A percentile compares a stretch with the other conserved stretches of the same genome.
These are phyloP conservation scores for Nyctalus aviator DNA, from an alignment of 2,797 vertebrate species.

Conservation along the genomic window DNA sequence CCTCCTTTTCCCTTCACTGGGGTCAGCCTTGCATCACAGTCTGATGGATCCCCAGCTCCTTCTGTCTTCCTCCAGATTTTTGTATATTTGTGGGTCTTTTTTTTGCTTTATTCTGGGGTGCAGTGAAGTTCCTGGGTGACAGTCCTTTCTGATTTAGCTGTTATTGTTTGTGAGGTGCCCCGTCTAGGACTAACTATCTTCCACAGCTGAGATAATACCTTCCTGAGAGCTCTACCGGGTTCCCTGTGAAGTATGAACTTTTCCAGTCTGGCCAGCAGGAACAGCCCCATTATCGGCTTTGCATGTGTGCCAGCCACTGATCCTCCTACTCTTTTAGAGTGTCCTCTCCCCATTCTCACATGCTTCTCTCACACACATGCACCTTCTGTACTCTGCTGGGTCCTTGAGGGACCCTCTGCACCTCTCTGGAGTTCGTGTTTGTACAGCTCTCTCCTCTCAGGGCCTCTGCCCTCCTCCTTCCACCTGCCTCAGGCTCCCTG, in stretches of 20 bases:
- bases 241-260: not conserved
- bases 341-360: not conserved
- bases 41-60: not conserved
- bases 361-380: not conserved
- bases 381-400: not conserved
- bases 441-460: not conserved
- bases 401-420: fast-evolving
- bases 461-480: not conserved
- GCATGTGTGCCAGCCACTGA: not conserved
- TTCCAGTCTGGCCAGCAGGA: not conserved
- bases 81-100: not conserved
- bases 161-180: too few species aligned
- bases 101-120: not conserved
- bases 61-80: not conserved
- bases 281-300: not conserved
- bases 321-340: not conserved
- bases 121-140: too few species aligned
- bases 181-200: not conserved
- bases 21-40: not conserved
- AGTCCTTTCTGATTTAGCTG: too few species aligned
- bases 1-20: not conserved
- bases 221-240: not conserved
- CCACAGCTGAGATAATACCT: not conserved
- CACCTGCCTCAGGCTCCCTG: not conserved
- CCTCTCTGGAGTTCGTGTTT: not conserved